Conservation (phyloP, 2,113 vertebrate genomes). For the Oenanthe melanoleuca region DNA sequence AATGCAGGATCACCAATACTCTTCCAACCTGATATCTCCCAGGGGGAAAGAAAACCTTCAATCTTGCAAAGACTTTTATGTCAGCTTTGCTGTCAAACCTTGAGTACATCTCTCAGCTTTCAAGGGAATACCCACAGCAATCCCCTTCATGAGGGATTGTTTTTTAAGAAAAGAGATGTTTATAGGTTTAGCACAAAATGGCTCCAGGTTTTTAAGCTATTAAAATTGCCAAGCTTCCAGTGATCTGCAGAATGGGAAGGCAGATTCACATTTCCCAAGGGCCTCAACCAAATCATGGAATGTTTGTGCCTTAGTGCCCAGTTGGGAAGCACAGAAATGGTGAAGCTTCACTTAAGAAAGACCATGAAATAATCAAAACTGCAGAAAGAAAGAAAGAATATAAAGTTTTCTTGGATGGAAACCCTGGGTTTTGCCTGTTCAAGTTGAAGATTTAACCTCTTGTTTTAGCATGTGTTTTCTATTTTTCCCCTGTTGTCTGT, state of each 20-base stretch:
- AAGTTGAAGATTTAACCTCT: not conserved
- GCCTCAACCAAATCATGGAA: not conserved
- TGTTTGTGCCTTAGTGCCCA: not conserved
- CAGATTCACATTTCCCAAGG: not conserved
- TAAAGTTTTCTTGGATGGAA: not conserved
- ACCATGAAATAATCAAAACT: not conserved
- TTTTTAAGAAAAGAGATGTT: not conserved
- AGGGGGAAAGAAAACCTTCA: not conserved
- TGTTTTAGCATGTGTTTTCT: not conserved
- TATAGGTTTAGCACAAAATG: not conserved
- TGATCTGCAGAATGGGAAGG: not conserved
- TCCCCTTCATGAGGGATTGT: not conserved
- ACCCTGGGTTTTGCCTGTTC: not conserved
- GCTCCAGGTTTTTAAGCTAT: not conserved
- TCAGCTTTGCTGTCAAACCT: not conserved
- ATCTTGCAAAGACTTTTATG: not conserved
- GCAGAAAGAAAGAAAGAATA: not conserved
- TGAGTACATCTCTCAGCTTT: not conserved
- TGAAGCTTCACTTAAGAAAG: not conserved
- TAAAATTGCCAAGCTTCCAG: not conserved
- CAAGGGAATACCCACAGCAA: not conserved
- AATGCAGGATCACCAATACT: conserved; percentile 14
- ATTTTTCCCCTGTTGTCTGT: not conserved
- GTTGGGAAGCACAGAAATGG: not conserved
- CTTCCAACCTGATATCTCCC: not conserved